Conservation (phyloP, 2,888 invertebrate species). For the Lepidochrysops patricia region DNA sequence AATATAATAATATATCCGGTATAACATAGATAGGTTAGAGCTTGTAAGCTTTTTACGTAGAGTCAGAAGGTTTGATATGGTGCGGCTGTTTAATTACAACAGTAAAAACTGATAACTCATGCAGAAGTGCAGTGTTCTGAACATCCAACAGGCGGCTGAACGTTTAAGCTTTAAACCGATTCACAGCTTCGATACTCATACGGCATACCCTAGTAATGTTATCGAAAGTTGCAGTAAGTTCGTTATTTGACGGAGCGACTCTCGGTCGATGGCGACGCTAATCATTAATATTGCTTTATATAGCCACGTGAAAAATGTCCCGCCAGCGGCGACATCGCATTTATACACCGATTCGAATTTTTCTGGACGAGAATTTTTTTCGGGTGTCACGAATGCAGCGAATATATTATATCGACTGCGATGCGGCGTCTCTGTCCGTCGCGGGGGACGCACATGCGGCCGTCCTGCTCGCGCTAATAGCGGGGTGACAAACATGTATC, state of each 20-base stretch:
- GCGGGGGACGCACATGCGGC: constrained; percentile 56
- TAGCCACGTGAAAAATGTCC: constrained; percentile 58
- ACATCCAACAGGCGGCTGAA: too few relatives aligned
- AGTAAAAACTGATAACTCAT: too few relatives aligned
- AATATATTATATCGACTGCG: constrained; percentile 66
- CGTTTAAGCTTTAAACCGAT: too few relatives aligned
- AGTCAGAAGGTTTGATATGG: neutral
- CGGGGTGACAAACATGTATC: constrained; percentile 75
- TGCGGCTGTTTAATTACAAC: too few relatives aligned
- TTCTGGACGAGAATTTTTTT: constrained; percentile 60
- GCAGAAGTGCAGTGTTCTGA: too few relatives aligned
- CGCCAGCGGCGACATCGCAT: constrained; percentile 51
- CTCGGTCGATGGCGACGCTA: constrained; percentile 18
- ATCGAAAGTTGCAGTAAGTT: too few relatives aligned
- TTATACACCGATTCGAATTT: constrained; percentile 58
- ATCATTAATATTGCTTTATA: constrained; percentile 61
- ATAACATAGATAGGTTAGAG: too few relatives aligned
- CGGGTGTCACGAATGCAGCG: constrained; percentile 61
- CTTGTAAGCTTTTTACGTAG: too few relatives aligned
- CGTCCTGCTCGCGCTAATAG: constrained; percentile 72
- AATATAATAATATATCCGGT: too few relatives aligned
- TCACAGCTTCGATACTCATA: too few relatives aligned
- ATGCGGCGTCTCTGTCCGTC: constrained; percentile 68
- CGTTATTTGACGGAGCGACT: too few relatives aligned
- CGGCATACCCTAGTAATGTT: too few relatives aligned